Conservation (phyloP, 2,888 invertebrate genomes). For the Orgyia antiqua region DNA sequence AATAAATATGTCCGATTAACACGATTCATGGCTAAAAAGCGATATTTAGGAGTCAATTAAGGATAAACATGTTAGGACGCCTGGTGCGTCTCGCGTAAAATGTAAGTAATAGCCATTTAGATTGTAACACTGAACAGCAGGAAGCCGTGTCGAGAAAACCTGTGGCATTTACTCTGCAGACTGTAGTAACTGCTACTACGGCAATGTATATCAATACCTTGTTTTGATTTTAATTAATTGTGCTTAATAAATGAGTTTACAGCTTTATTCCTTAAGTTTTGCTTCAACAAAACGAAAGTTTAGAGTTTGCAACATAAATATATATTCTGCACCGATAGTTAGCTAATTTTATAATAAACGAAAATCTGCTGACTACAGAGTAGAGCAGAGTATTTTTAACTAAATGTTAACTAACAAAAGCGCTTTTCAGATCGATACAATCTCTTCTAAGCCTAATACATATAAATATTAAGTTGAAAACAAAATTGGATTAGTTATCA, state of each 20-base stretch:
- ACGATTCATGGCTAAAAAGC: conserved; percentile 65
- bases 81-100: conserved; percentile 60
- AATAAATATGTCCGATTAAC: conserved; percentile 66
- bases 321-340: too few relatives aligned
- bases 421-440: too few relatives aligned
- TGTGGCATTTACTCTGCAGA: conserved; percentile 46
- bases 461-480: too few relatives aligned
- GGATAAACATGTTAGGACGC: conserved; percentile 59
- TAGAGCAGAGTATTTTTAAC: too few relatives aligned
- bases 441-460: too few relatives aligned
- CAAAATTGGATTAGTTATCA: too few relatives aligned
- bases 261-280: conserved; percentile 29
- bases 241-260: conserved; percentile 52
- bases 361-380: too few relatives aligned
- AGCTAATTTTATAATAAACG: too few relatives aligned
- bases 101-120: conserved; percentile 62
- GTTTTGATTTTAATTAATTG: conserved; percentile 57
- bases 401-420: too few relatives aligned
- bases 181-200: conserved; percentile 35
- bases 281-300: too few relatives aligned
- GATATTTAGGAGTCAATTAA: conserved; percentile 71
- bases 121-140: conserved; percentile 63
- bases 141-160: conserved; percentile 52
- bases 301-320: too few relatives aligned
- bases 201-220: conserved; percentile 52